These are phyloP conservation scores for Benitochromis conjunctus DNA, from an alignment of 2,113 vertebrate genomes.

Conservation along the genomic window DNA sequence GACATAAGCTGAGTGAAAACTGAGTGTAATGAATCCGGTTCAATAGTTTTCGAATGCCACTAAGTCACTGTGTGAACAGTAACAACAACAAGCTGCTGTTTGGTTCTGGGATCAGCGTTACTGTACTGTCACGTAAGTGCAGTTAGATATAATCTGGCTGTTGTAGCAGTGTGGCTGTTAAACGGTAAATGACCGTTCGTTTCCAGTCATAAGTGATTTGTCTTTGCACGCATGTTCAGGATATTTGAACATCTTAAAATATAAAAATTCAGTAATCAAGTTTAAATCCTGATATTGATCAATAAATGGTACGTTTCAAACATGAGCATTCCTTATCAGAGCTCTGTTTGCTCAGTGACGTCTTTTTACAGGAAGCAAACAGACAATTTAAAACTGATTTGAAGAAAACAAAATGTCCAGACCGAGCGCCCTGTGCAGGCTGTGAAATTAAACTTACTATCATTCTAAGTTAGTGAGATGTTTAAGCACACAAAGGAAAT, in stretches of 20 bases:
- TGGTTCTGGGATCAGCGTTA: background rate
- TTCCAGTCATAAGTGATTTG: rapidly evolving
- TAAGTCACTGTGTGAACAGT: background rate
- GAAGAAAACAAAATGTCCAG: background rate
- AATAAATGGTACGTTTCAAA: rapidly evolving
- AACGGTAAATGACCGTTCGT: rapidly evolving
- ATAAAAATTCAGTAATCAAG: background rate
- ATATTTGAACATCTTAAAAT: rapidly evolving
- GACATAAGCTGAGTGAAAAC: background rate
- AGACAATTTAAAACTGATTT: too few relatives aligned
- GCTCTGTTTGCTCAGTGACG: background rate
- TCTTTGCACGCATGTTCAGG: background rate
- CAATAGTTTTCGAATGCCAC: background rate
- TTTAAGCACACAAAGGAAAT: background rate
- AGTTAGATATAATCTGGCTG: rapidly evolving
- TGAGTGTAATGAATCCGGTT: rapidly evolving
- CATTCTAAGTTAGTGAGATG: background rate
- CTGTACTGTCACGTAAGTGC: background rate
- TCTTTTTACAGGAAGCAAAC: background rate
- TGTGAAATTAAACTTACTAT: background rate
- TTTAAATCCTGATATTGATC: background rate
- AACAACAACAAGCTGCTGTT: background rate
- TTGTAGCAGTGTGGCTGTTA: rapidly evolving
- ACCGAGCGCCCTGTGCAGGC: rapidly evolving
- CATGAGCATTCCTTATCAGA: background rate